Evolutionary conservation across 2,888 invertebrate species (phyloP), one percentile per base, ranked within the genome.

Genomic region (Uropetala carovei): DNA sequence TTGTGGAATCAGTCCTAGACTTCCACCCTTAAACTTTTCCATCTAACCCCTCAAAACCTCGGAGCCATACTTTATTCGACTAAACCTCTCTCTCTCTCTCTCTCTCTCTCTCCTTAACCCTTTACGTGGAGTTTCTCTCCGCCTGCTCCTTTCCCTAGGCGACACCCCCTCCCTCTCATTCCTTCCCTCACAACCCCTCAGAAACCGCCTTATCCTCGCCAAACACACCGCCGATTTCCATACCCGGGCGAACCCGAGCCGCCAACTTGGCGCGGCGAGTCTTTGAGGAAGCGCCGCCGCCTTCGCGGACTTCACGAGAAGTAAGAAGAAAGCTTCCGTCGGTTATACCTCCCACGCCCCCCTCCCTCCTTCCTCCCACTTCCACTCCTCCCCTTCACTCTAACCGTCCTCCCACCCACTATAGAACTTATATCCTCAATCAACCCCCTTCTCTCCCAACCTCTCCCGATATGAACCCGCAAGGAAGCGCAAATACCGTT

Each of bases 161-260:
- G n/a, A 22, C n/a, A 75, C 75, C 27, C 75, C 9, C 68, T 7
- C 75, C 9, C 68, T 5, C 43, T 43, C 43, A 5, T 43, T 5
- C 5, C 5, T 43, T 43, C 68, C n/a, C 0, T n/a, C n/a, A n/a
- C n/a, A n/a, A n/a, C n/a, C 68, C 8, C 68, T 22, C 68, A 9
- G 68, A n/a, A n/a, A 68, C 68, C 68, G 22, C 68, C 68, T 68
- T 68, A 68, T 68, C 68, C 68, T 13, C 68, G n/a, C n/a, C 68
- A 68, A 68, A 68, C 68, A 68, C 68, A n/a, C 68, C 68, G 68
- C 68, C n/a, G 22, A 68, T 68, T 68, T 75, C 75, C 75, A 75
- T 75, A 27, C 22, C 27, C 7, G 9, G 68, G 68, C n/a, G 68
- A 43, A 43, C 43, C 43, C 43, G 43, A 43, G 43, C 43, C 68